These are phyloP conservation scores for Tribolium castaneum DNA, from an alignment of 1,140 invertebrate genomes.

Conservation along the genomic window DNA sequence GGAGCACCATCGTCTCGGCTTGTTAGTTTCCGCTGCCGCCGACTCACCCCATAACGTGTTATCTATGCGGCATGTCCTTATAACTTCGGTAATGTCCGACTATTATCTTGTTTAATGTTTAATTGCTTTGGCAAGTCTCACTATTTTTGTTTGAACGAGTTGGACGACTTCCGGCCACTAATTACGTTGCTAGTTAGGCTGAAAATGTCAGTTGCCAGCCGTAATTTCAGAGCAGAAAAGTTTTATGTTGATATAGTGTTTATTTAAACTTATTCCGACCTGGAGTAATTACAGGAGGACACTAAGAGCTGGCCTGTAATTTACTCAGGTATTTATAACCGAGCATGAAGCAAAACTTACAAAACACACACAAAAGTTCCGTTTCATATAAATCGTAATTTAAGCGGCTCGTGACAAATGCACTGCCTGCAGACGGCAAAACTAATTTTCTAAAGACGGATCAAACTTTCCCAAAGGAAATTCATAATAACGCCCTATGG, in stretches of 20 bases:
- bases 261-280: conserved; percentile 40
- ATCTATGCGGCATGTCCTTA: conserved; percentile 33
- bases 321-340: conserved; percentile 16
- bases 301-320: conserved; percentile 24
- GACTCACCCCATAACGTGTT: conserved; percentile 25
- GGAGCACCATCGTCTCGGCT: conserved; percentile 8
- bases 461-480: neutral
- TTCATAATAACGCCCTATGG: neutral
- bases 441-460: neutral
- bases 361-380: neutral
- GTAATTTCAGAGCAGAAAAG: conserved; percentile 46
- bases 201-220: conserved; percentile 48
- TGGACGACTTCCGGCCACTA: conserved; percentile 50
- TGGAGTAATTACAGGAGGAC: conserved; percentile 21
- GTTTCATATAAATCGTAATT: neutral
- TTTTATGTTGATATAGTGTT: conserved; percentile 40
- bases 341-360: neutral
- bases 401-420: neutral
- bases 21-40: conserved; percentile 27
- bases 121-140: conserved; percentile 49
- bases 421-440: neutral
- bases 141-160: conserved; percentile 49
- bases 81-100: conserved; percentile 49
- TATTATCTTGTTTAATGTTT: conserved; percentile 55
- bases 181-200: conserved; percentile 50